These are phyloP conservation scores for Cephus sareptanus DNA, from an alignment of 2,888 invertebrate species.

Conservation along the genomic window DNA sequence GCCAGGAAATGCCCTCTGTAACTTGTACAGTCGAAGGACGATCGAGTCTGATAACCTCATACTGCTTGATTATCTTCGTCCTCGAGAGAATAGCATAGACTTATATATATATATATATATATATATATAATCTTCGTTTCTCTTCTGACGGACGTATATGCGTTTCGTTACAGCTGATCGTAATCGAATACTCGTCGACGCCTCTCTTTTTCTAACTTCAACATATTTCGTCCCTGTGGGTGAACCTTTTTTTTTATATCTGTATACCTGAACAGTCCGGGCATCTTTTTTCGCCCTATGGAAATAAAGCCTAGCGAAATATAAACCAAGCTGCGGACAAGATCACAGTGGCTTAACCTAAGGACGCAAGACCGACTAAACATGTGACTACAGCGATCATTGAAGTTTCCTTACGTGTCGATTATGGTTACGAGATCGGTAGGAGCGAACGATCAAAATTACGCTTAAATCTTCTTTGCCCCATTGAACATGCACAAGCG, in stretches of 20 bases:
- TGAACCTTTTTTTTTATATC: neutral
- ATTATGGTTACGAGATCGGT: neutral
- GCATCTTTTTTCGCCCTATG: neutral
- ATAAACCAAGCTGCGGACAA: no score
- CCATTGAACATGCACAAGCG: constrained; percentile 20
- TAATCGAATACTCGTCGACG: neutral
- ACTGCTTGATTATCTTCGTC: neutral
- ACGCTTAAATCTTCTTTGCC: constrained; percentile 24
- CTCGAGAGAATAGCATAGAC: neutral
- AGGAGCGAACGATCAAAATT: constrained; percentile 17
- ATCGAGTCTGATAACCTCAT: neutral
- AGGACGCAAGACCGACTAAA: no score
- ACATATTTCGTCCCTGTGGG: neutral
- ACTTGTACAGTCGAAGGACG: neutral
- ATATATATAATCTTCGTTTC: neutral
- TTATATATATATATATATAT: neutral
- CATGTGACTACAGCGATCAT: neutral
- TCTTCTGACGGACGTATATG: neutral
- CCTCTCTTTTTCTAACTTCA: neutral
- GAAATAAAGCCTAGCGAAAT: neutral
- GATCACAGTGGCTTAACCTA: no score
- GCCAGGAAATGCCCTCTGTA: neutral
- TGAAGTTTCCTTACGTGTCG: neutral
- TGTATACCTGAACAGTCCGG: no score
- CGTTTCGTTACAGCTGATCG: neutral